Percentiles rank a stretch among this genome's conserved stretches.
Conservation (phyloP, 2,797 vertebrate genomes). For the Nyctibius grandis region DNA sequence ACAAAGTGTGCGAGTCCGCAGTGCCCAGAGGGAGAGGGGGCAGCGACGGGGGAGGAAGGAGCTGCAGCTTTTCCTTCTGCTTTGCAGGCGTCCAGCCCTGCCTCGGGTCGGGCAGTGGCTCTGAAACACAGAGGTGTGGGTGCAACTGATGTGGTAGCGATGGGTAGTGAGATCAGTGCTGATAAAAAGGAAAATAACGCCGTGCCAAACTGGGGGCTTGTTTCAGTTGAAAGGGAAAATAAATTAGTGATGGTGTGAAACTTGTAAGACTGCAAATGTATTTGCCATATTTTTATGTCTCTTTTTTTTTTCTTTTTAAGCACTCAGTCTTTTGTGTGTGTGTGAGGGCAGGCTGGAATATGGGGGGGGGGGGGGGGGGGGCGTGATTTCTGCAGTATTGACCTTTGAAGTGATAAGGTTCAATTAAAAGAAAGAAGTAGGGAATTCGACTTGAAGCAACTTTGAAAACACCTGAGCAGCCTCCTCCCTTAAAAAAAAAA, state of each 20-base stretch:
- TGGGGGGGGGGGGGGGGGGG: accelerated
- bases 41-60: neutral
- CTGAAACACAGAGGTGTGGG: accelerated
- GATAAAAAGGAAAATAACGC: accelerated
- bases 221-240: neutral
- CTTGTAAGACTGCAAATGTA: neutral
- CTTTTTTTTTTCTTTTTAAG: neutral
- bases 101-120: accelerated
- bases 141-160: accelerated
- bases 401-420: neutral
- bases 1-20: conserved; percentile 33
- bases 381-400: neutral
- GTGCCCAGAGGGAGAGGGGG: neutral
- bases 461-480: neutral
- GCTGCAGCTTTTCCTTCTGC: neutral
- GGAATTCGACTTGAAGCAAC: conserved; percentile 7
- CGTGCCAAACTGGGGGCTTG: accelerated
- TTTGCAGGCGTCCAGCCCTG: neutral
- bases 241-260: neutral
- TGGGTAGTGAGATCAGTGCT: neutral
- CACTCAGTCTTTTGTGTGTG: neutral
- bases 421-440: neutral
- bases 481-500: neutral
- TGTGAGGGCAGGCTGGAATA: neutral
- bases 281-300: neutral